These are phyloP conservation scores for Tinamus guttatus DNA, from an alignment of 2,113 vertebrate genomes.

Conservation along the genomic window DNA sequence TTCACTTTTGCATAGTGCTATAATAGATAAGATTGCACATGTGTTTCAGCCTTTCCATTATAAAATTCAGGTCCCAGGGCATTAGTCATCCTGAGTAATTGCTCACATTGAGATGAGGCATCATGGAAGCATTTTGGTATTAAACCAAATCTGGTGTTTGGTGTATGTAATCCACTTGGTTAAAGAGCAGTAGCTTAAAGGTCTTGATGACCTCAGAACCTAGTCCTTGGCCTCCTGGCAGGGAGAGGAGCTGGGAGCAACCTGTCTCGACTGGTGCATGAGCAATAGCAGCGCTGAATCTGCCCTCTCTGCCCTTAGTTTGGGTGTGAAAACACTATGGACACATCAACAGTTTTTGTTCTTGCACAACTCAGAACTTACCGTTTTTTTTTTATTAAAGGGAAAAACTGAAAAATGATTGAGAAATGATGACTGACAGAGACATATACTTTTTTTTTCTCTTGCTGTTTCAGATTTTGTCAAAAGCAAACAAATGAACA, in stretches of 20 bases:
- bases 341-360: neutral
- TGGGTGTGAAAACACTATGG: neutral
- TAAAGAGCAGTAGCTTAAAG: neutral
- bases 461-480: neutral
- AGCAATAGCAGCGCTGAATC: neutral
- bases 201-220: neutral
- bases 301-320: neutral
- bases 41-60: constrained; percentile 54
- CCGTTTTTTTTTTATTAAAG: neutral
- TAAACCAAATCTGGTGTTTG: neutral
- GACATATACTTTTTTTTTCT: neutral
- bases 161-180: neutral
- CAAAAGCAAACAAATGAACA: neutral
- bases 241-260: neutral
- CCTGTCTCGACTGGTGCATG: neutral
- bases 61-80: neutral
- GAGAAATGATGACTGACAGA: neutral
- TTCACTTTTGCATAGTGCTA: constrained; percentile 50
- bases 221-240: neutral
- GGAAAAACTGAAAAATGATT: neutral
- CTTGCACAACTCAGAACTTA: neutral
- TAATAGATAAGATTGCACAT: constrained; percentile 33
- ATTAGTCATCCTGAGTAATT: constrained; percentile 15
- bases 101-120: neutral
- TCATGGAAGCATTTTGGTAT: neutral